Conservation (phyloP, 2,797 vertebrate genomes). For the Pangasius macronema region DNA sequence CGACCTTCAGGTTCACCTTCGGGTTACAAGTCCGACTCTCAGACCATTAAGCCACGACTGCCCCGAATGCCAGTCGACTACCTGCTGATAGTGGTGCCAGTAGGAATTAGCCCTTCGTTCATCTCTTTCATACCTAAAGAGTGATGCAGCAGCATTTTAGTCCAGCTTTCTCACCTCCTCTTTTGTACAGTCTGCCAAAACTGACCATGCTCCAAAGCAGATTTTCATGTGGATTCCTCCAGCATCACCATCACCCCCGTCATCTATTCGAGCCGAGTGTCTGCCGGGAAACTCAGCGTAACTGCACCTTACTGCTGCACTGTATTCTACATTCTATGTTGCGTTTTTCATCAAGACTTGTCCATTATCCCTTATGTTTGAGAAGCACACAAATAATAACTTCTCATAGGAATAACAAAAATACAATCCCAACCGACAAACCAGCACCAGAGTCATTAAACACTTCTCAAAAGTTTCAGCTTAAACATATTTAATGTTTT, state of each 20-base stretch:
- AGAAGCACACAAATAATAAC: background rate
- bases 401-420: background rate
- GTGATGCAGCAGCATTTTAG: background rate
- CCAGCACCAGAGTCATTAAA: background rate
- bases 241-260: background rate
- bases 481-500: background rate
- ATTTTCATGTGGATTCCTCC: background rate
- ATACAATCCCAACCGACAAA: background rate
- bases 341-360: background rate
- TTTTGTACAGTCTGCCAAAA: background rate
- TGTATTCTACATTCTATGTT: background rate
- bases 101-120: background rate
- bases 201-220: background rate
- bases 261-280: background rate
- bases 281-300: background rate
- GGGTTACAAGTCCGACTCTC: no score
- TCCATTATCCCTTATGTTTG: background rate
- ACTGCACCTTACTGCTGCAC: background rate
- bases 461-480: background rate
- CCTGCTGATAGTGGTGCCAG: background rate
- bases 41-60: no score
- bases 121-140: background rate
- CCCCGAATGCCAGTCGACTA: no score
- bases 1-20: no score
- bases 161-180: background rate